Percentiles rank a stretch among this genome's conserved stretches.
Conservation (phyloP, 2,888 invertebrate species). For the Metacarcinus magister region DNA sequence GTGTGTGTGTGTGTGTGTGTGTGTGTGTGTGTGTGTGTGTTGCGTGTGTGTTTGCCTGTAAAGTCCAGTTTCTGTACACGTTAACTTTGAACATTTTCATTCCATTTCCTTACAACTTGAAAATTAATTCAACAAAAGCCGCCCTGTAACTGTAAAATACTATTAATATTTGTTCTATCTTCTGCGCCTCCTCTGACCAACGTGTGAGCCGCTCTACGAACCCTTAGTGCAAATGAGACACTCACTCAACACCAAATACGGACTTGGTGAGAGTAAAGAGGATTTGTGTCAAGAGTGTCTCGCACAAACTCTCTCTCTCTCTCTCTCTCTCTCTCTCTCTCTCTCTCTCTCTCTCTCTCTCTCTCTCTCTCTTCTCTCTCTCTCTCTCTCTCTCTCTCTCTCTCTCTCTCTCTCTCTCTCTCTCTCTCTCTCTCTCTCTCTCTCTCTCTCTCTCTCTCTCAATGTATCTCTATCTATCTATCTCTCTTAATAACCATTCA, state of each 20-base stretch:
- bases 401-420: not conserved
- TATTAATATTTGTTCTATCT: not conserved
- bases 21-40: constrained; percentile 64
- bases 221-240: constrained; percentile 42
- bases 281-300: constrained; percentile 16
- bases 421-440: too few species aligned
- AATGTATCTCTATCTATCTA: too few species aligned
- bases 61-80: not conserved
- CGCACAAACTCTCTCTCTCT: not conserved
- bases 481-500: too few species aligned
- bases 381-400: not conserved
- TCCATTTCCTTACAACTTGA: not conserved
- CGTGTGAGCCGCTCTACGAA: not conserved
- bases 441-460: too few species aligned
- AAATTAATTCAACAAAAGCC: not conserved
- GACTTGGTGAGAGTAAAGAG: not conserved
- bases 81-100: not conserved
- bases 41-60: constrained; percentile 43
- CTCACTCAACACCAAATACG: constrained; percentile 9
- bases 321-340: constrained; percentile 17
- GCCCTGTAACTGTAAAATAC: not conserved
- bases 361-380: not conserved
- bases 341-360: not conserved
- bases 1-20: constrained; percentile 33
- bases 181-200: not conserved